A percentile compares a stretch with the other conserved stretches of the same genome.
Conservation (phyloP, 2,888 invertebrate genomes). For the Nomada lathburiana region DNA sequence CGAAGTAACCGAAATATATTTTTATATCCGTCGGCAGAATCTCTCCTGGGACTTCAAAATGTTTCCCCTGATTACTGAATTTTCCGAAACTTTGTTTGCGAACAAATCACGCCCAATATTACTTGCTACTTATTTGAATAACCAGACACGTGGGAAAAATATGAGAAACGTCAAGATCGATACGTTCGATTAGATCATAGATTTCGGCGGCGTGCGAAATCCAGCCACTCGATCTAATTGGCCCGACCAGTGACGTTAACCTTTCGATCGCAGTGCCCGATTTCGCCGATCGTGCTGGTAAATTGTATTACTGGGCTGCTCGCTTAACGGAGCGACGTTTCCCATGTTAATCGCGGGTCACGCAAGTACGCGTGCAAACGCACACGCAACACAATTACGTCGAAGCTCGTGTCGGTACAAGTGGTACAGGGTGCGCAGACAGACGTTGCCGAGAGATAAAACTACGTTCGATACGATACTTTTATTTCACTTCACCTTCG, state of each 20-base stretch:
- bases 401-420: slow-evolving; percentile 37
- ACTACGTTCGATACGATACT: slow-evolving; percentile 4
- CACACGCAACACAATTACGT: slow-evolving; percentile 48
- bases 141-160: slow-evolving; percentile 31
- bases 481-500: slow-evolving; percentile 26
- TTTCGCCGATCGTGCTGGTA: background rate
- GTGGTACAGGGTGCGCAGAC: slow-evolving; percentile 14
- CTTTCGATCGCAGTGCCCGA: slow-evolving; percentile 2
- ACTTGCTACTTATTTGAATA: background rate
- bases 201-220: slow-evolving; percentile 40
- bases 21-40: too few relatives aligned
- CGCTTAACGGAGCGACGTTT: slow-evolving; percentile 30
- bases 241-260: slow-evolving; percentile 12
- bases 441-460: slow-evolving; percentile 14
- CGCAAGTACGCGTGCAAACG: slow-evolving; percentile 42
- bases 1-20: too few relatives aligned
- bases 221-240: slow-evolving; percentile 37
- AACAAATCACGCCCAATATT: too few relatives aligned
- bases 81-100: too few relatives aligned
- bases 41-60: too few relatives aligned
- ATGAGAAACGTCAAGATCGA: slow-evolving; percentile 34
- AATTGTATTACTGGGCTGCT: background rate
- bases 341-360: slow-evolving; percentile 45
- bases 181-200: slow-evolving; percentile 37
- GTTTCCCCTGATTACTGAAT: too few relatives aligned